phyloP scores from a whole-genome alignment of 2,113 vertebrate species.

The Brienomyrus brachyistius region DNA sequence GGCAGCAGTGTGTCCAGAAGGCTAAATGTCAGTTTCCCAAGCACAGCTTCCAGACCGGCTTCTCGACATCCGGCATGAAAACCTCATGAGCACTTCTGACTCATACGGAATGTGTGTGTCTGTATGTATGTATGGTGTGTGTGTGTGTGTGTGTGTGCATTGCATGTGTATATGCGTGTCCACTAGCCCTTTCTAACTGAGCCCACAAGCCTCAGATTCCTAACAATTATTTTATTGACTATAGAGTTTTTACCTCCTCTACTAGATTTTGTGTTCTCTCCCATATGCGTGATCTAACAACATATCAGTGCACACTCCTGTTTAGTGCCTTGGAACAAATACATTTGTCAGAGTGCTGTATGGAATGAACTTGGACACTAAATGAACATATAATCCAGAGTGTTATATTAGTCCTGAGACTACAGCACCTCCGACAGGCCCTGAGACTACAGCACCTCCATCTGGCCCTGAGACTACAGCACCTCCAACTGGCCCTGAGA shows the following conservation, averaged over 20 bases:
- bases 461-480: no score
- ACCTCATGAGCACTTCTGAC: constrained; percentile 2
- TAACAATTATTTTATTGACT: neutral
- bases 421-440: neutral
- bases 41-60: neutral
- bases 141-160: no score
- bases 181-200: neutral
- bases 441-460: no score
- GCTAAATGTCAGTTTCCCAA: neutral
- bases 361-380: neutral
- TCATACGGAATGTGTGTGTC: neutral
- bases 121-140: neutral
- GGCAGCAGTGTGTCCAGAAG: neutral
- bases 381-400: neutral
- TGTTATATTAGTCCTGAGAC: neutral
- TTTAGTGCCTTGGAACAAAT: neutral
- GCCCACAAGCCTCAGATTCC: neutral
- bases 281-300: neutral
- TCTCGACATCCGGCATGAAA: neutral
- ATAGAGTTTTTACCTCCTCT: neutral
- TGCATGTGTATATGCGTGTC: neutral
- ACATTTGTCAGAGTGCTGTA: neutral
- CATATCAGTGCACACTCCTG: neutral
- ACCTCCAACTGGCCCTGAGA: no score
- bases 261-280: neutral